phyloP scores from a whole-genome alignment of 2,888 invertebrate species.

The Pseudeuparius sepicola region DNA sequence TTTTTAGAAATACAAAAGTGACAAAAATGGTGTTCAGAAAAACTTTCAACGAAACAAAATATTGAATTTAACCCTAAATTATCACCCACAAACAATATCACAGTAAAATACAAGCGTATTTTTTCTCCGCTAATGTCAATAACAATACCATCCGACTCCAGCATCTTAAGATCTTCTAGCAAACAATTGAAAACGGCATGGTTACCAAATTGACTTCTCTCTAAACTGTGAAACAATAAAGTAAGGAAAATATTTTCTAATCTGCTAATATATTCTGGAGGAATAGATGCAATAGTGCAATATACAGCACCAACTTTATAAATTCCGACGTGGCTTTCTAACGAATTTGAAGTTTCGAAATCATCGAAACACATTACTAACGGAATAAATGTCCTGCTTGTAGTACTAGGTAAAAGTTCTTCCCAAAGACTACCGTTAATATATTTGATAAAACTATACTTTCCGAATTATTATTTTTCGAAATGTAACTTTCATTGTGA shows the following conservation, averaged over 20 bases:
- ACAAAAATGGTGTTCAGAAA: slow-evolving; percentile 16
- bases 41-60: slow-evolving; percentile 17
- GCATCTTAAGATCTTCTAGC: slow-evolving; percentile 19
- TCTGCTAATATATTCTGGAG: slow-evolving; percentile 16
- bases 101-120: slow-evolving; percentile 17
- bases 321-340: slow-evolving; percentile 16
- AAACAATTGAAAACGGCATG: slow-evolving; percentile 19
- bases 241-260: slow-evolving; percentile 22
- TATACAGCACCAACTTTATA: slow-evolving; percentile 20
- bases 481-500: slow-evolving; percentile 10
- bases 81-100: slow-evolving; percentile 15
- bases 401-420: slow-evolving; percentile 9
- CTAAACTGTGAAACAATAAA: slow-evolving; percentile 20
- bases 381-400: slow-evolving; percentile 9
- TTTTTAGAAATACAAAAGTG: slow-evolving; percentile 15
- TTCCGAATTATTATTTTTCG: slow-evolving; percentile 5
- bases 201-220: slow-evolving; percentile 20
- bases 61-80: slow-evolving; percentile 17
- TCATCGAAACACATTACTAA: slow-evolving; percentile 16
- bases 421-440: slow-evolving; percentile 14
- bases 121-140: slow-evolving; percentile 8
- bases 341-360: slow-evolving; percentile 16
- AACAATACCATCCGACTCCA: slow-evolving; percentile 21
- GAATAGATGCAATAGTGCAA: slow-evolving; percentile 21
- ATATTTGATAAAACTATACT: slow-evolving; percentile 6